Percentiles rank a stretch among this genome's conserved stretches.
phyloP scores from a whole-genome alignment of 2,888 invertebrate genomes.

The Campoletis raptor region DNA sequence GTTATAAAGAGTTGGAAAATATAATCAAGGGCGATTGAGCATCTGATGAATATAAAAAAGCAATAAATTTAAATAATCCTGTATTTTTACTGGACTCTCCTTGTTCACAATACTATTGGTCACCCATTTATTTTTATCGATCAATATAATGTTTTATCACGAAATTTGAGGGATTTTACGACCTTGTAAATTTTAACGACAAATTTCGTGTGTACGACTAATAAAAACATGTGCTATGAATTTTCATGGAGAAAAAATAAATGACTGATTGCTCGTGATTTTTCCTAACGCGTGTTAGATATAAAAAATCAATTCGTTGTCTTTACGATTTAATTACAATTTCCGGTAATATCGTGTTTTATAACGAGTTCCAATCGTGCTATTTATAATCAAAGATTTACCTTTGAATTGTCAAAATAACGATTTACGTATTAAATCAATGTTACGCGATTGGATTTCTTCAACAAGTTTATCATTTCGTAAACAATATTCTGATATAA shows the following conservation, averaged over 20 bases:
- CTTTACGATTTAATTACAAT: not conserved
- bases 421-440: not conserved
- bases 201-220: not conserved
- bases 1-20: not conserved
- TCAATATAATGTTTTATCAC: not conserved
- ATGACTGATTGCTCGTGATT: not conserved
- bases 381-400: not conserved
- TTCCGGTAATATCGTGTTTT: not conserved
- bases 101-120: not conserved
- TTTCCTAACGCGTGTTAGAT: too few relatives aligned
- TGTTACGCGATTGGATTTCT: not conserved
- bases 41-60: not conserved
- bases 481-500: too few relatives aligned
- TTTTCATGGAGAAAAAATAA: not conserved
- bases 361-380: not conserved
- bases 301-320: not conserved
- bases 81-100: too few relatives aligned
- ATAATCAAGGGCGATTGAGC: not conserved
- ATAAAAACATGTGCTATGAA: not conserved
- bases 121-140: too few relatives aligned
- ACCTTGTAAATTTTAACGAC: slow-evolving; percentile 23
- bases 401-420: not conserved
- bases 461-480: too few relatives aligned
- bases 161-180: not conserved
- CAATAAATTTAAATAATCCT: not conserved